phyloP scores from a whole-genome alignment of 2,888 invertebrate genomes.

The Hyalella azteca region DNA sequence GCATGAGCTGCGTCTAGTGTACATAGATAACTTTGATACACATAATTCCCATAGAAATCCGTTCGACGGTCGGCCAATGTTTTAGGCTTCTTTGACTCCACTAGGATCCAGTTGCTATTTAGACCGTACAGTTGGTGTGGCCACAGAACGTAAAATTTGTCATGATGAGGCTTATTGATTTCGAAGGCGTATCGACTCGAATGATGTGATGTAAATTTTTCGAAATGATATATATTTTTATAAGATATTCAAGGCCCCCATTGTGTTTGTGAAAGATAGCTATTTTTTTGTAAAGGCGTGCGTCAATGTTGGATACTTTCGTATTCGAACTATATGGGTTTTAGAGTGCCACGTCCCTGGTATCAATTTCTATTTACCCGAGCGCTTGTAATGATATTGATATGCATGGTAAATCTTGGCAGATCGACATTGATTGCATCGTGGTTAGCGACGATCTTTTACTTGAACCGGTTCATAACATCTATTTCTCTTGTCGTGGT shows the following conservation, averaged over 20 bases:
- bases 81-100: not conserved
- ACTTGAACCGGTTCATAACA: too few species aligned
- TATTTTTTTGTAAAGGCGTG: not conserved
- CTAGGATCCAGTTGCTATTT: not conserved
- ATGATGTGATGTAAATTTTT: not conserved
- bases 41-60: not conserved
- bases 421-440: too few species aligned
- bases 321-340: too few species aligned
- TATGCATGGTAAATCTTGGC: too few species aligned
- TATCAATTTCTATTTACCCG: too few species aligned
- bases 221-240: conserved; percentile 2
- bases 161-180: not conserved
- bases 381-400: too few species aligned
- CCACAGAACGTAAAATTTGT: not conserved
- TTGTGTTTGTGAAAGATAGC: not conserved
- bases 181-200: not conserved
- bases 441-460: too few species aligned
- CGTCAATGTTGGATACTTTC: too few species aligned
- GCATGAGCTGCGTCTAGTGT: not conserved
- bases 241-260: not conserved
- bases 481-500: too few species aligned
- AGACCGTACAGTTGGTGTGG: not conserved
- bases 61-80: not conserved
- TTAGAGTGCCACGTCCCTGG: too few species aligned
- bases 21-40: not conserved